Evolutionary conservation across 23 tunicate genomes (phyloP), one percentile per base, ranked within the genome.

Genomic region (Ciona savignyi): DNA sequence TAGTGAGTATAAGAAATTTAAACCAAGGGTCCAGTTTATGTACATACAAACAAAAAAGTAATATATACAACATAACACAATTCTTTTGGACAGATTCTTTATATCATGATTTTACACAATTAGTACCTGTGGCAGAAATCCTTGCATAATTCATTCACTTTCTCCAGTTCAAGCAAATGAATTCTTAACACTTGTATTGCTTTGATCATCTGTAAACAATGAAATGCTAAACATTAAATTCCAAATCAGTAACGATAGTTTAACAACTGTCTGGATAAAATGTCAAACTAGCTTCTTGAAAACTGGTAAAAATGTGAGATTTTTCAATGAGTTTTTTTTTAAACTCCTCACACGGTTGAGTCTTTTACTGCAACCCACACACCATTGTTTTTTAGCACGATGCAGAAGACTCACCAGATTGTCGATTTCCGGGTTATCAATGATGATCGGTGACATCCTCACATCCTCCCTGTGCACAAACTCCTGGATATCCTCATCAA

Each of bases 181-280:
- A 95, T 88, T 81, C 96, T 65, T 21, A 95, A 76, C 33, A 95
- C 99, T 73, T 83, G 95, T 33, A 95, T 80, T 56, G 99, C 95
- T 80, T 82, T 87, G 30, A 82, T 86, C 93, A 87, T 86, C 90
- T 83, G 78, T n/a, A 77, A 74, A 26, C 34, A n/a, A n/a, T n/a
- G n/a, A n/a, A n/a, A n/a, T n/a, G n/a, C n/a, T n/a, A n/a, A n/a
- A n/a, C n/a, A n/a, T n/a, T n/a, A n/a, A n/a, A n/a, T n/a, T n/a
- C n/a, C n/a, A n/a, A n/a, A n/a, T n/a, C n/a, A n/a, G n/a, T n/a
- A n/a, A n/a, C n/a, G n/a, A n/a, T n/a, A n/a, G n/a, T n/a, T n/a
- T n/a, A n/a, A n/a, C n/a, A n/a, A n/a, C n/a, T n/a, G n/a, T n/a
- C n/a, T n/a, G n/a, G n/a, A n/a, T n/a, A n/a, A n/a, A n/a, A n/a